Percentiles rank a stretch among this genome's conserved stretches.
Conservation (phyloP, 2,113 vertebrate species). For the Oncorhynchus keta region DNA sequence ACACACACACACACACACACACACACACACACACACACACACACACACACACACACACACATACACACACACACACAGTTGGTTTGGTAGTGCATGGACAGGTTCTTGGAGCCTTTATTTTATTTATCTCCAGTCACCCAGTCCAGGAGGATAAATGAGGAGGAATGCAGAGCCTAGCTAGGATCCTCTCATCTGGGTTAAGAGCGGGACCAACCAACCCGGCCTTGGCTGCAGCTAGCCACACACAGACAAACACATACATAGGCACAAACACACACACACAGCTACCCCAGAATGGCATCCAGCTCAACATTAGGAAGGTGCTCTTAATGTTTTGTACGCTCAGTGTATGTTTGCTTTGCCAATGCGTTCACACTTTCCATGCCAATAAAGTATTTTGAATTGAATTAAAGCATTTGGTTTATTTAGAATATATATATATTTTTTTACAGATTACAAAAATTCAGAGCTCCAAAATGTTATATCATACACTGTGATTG, state of each 20-base stretch:
- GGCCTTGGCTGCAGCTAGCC: slow-evolving; percentile 42
- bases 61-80: slow-evolving; percentile 11
- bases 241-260: background rate
- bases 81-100: slow-evolving; percentile 34
- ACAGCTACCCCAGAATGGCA: slow-evolving; percentile 49
- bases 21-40: slow-evolving; percentile 25
- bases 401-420: too few relatives aligned
- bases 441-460: too few relatives aligned
- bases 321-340: too few relatives aligned
- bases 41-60: slow-evolving; percentile 14
- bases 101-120: background rate
- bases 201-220: slow-evolving; percentile 49
- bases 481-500: too few relatives aligned
- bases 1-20: slow-evolving; percentile 14
- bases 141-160: slow-evolving; percentile 41
- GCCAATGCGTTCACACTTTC: too few relatives aligned
- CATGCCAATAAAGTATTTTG: too few relatives aligned
- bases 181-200: slow-evolving; percentile 59
- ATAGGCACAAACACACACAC: background rate
- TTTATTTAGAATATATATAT: too few relatives aligned
- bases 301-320: slow-evolving; percentile 47
- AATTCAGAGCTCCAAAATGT: too few relatives aligned
- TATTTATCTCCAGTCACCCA: slow-evolving; percentile 52
- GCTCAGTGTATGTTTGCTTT: too few relatives aligned
- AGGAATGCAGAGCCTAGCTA: slow-evolving; percentile 48